Conservation (phyloP, 2,113 vertebrate species). For the Silurus asotus region DNA sequence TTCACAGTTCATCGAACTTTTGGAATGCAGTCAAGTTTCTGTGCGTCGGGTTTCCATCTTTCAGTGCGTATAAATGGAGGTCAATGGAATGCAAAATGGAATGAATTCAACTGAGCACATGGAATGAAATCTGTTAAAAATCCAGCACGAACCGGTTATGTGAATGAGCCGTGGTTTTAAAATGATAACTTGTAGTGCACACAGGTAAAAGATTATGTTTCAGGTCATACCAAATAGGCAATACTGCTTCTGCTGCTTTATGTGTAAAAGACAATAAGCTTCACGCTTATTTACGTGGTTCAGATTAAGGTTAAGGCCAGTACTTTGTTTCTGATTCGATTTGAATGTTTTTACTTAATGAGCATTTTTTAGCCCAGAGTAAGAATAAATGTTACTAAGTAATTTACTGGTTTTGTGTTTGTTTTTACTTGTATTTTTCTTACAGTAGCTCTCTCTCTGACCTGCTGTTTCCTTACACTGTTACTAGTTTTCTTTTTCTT, state of each 20-base stretch:
- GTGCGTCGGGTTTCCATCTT: too few species aligned
- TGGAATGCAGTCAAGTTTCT: too few species aligned
- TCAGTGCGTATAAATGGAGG: too few species aligned
- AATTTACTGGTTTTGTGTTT: neutral
- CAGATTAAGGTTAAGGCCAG: neutral
- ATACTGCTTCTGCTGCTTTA: neutral
- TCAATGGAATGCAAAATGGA: too few species aligned
- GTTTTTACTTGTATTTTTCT: neutral
- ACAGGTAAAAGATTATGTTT: neutral
- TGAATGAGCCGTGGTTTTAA: neutral
- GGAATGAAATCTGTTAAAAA: neutral
- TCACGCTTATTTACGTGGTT: neutral
- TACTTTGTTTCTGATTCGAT: neutral
- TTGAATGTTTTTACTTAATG: neutral
- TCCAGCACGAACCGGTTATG: neutral
- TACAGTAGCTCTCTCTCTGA: neutral
- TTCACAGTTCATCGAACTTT: too few species aligned
- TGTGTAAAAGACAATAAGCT: neutral
- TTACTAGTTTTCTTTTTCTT: neutral
- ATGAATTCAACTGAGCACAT: neutral
- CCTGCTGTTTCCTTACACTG: neutral
- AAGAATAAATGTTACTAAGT: neutral
- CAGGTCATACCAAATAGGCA: neutral
- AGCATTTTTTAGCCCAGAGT: neutral
- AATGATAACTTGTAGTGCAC: neutral